Base-by-base conservation (phyloP, 2,888 invertebrate species). In the Agrochola lychnidis region DNA sequence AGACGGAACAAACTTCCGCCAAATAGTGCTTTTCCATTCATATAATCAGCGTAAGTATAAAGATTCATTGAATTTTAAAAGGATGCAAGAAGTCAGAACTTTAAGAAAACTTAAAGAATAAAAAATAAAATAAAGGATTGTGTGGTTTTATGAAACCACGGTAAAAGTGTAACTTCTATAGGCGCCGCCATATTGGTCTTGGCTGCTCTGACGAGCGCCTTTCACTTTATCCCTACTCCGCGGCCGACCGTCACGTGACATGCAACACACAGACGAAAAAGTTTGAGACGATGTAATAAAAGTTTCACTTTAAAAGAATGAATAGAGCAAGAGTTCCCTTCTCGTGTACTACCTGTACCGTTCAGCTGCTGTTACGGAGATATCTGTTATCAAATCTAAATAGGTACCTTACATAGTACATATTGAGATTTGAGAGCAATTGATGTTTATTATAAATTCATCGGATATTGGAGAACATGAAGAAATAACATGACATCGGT, bases 21-120 rank as follows among this genome's bases (percentile, higher is more conserved):
- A 30, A 61, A 36, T 68, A 59, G 53, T 25, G 40, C 22, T 45
- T 42, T 61, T 16, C 12, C 51, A 51, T 73, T 25, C 36, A 51
- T 22, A 61, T 5, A 25, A 19, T 16, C 19, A 56, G 36, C 16
- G 40, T 42, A 16, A 10, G 12, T 22, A 22, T 53, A 12, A 10
- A 22, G 36, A 62, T 62, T 53, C 53, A 76, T 69, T 76, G 53
- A 69, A 69, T 56, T 76, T 53, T 25, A 36, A 45, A 76, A 68
- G 61, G 45, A 53, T 67, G 45, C 40, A 25, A 57, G 75, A 70
- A 70, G 25, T 30, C 5, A 10, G 6, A 74, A 25, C 40, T 66
- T 75, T 30, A 30, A 30, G 48, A n/a, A n/a, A n/a, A n/a, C n/a
- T n/a, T n/a, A n/a, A n/a, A n/a, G n/a, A n/a, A n/a, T n/a, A n/a